phyloP scores from a whole-genome alignment of 2,113 vertebrate species.

The Galemys pyrenaicus region DNA sequence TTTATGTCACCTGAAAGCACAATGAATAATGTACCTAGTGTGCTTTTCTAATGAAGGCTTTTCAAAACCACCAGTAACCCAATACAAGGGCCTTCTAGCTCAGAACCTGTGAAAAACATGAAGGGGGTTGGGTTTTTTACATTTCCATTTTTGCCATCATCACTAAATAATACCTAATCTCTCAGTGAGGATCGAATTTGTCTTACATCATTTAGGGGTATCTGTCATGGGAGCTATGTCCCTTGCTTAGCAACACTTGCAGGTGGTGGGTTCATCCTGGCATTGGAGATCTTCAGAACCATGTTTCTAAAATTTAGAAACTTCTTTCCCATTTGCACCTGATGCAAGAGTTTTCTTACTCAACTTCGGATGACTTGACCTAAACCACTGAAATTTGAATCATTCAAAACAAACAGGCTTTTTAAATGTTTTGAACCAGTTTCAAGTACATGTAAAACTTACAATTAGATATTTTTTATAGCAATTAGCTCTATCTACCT shows the following conservation, averaged over 20 bases:
- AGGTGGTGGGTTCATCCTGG: not conserved
- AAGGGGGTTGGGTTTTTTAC: not conserved
- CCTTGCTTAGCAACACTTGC: not conserved
- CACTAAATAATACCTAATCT: not conserved
- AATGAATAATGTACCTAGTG: not conserved
- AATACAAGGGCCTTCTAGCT: not conserved
- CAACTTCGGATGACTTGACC: not conserved
- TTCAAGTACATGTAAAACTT: not conserved
- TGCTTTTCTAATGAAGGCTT: not conserved
- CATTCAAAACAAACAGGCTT: not conserved
- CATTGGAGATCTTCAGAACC: not conserved
- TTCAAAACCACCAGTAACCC: not conserved
- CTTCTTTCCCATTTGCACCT: not conserved
- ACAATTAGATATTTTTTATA: not conserved
- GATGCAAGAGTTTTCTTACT: not conserved
- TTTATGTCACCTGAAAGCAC: not conserved
- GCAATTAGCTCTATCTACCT: not conserved
- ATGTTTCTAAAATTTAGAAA: not conserved
- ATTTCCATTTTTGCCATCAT: not conserved
- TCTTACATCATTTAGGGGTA: not conserved
- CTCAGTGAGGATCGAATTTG: not conserved
- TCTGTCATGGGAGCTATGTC: not conserved
- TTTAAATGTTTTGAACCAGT: not conserved
- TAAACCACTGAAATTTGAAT: slow-evolving; percentile 9
- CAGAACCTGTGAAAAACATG: not conserved